Evolutionary conservation across 2,888 invertebrate species (phyloP).

Genomic region (Dexiosoma caninum): DNA sequence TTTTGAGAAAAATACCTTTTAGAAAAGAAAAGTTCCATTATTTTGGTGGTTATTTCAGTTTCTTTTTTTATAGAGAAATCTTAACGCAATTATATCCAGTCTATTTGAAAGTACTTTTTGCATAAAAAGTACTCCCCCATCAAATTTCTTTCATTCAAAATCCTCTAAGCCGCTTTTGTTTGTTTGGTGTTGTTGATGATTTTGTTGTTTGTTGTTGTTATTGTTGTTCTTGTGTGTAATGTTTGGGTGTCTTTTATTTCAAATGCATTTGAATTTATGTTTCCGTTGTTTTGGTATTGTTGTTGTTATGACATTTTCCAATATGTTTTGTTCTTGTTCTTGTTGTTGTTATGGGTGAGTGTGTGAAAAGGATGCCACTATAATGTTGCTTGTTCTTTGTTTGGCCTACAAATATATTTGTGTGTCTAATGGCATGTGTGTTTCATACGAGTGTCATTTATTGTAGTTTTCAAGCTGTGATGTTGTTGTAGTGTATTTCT

Average conservation of each 20-base stretch:
- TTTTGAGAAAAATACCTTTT: not conserved
- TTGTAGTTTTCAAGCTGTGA: constrained; percentile 40
- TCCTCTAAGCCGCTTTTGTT: not conserved
- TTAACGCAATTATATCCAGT: too few species aligned
- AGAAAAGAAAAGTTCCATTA: too few species aligned
- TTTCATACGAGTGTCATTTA: constrained; percentile 15
- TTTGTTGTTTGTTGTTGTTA: constrained; percentile 21
- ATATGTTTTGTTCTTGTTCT: too few species aligned
- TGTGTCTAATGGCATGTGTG: constrained; percentile 25
- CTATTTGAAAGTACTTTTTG: not conserved
- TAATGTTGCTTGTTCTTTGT: constrained; percentile 28
- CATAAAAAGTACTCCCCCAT: not conserved
- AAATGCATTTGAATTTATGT: constrained; percentile 2
- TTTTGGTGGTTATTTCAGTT: too few species aligned
- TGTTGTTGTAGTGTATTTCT: constrained; percentile 18
- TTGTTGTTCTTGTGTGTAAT: constrained; percentile 61
- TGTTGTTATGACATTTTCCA: not conserved
- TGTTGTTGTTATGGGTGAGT: not conserved
- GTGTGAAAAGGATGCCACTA: constrained; percentile 11
- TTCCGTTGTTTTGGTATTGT: constrained; percentile 41
- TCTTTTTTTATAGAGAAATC: too few species aligned
- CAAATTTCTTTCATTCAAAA: not conserved
- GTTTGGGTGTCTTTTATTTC: constrained; percentile 65
- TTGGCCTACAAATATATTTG: constrained; percentile 34
- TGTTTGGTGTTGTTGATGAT: constrained; percentile 50